Base-by-base conservation (phyloP, 2,113 vertebrate species). In the Blennius ocellaris region DNA sequence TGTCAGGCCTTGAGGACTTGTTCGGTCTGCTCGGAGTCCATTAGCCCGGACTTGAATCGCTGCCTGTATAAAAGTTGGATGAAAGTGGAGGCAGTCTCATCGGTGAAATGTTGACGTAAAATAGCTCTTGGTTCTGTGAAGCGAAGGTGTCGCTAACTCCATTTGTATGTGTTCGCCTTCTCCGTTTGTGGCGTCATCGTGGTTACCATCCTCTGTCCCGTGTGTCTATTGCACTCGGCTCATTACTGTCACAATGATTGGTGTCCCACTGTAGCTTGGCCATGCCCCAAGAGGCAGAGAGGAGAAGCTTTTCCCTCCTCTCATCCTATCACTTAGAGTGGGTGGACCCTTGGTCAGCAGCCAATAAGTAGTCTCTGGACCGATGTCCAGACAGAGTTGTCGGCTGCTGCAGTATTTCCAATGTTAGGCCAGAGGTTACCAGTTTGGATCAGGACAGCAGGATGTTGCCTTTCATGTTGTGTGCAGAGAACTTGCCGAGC, bases 211-310 rank as follows among this genome's bases (percentile, higher is more conserved):
- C 15, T n/a, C 55, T 16, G 57, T 30, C 10, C 55, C 45, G 56
- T 50, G 57, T 65, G 52, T 66, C 6, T 11, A 36, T 69, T 54
- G 54, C 80, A 61, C 59, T 38, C 49, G 53, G 59, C 62, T 78
- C 71, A 8, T 76, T 85, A 90, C 79, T 76, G 81, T 88, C 82
- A 69, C 8, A 1, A 15, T 83, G 81, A 83, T 81, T 76, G 56
- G 76, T 87, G 83, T 63, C 0, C 7, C 57, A 52, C 40, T 63
- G 47, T 68, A 67, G 15, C 68, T 76, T 84, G 75, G 78, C 72
- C 45, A 15, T 37, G 63, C 50, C 48, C 69, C 84, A 86, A 11
- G 60, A 71, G 41, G 67, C 54, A 50, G 74, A 48, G 55, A 47
- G 53, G 21, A 55, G 12, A 52, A 56, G 55, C 69, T 52, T 30